Base-by-base conservation (phyloP, 2,113 vertebrate species). In the Semnornis frantzii region DNA sequence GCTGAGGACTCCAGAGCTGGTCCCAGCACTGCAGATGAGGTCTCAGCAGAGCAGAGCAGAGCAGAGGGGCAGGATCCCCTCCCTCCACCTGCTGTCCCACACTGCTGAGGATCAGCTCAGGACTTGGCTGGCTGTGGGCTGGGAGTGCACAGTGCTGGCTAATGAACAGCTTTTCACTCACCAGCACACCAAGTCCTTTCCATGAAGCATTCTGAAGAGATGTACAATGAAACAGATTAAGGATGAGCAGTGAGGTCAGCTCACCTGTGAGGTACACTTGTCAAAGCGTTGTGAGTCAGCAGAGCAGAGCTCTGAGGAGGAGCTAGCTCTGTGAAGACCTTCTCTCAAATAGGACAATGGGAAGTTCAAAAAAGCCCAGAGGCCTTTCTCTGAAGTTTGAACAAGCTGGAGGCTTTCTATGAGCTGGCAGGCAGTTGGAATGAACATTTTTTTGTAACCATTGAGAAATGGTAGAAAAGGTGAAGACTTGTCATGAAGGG, bases 181-280 rank as follows among this genome's bases (percentile, higher is more conserved):
- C 18, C 57, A 58, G 8, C 30, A 58, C 57, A 18, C 30, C 57
- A 58, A 58, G 30, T 58, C 30, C 57, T 58, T 58, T 28, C 12
- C 1, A 12, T 42, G 44, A 58, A 15, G 19, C 25, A 5, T 78
- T 37, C 28, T 33, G 48, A 82, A 44, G 37, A 82, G 69, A 37
- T 12, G 2, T 9, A 9, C 4, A 1, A 12, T 1, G 23, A 52
- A 46, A 12, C 34, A 12, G 10, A 42, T 18, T 30, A 4, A 0
- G 5, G 52, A 17, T 48, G 12, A 42, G 58, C 33, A 54, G 57
- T 15, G 52, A 55, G 66, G 25, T 63, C 39, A 39, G 83, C 59
- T 60, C 64, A 6, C 18, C 48, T 3, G 46, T 1, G 76, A 75
- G 63, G 79, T 72, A 21, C 59, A 16, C 2, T 20, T n/a, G 31